Evolutionary conservation across 2,888 invertebrate species (phyloP).

Genomic region (Trissolcus brochymenae): DNA sequence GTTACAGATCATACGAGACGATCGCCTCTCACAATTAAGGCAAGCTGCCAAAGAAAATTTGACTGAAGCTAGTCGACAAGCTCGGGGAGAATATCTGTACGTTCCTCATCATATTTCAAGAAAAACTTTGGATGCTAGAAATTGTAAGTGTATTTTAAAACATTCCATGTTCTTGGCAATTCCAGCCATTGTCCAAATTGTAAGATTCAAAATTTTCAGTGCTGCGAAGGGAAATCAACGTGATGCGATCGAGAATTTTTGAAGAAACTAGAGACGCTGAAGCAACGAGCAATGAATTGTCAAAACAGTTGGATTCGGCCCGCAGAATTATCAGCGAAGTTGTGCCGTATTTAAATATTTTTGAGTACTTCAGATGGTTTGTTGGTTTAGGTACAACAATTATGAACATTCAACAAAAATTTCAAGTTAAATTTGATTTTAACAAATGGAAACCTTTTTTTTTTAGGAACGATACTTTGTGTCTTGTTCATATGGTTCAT

Average conservation of each 20-base stretch:
- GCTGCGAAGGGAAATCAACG: slow-evolving; percentile 80
- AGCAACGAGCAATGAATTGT: slow-evolving; percentile 80
- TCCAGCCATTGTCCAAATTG: neutral
- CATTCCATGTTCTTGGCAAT: neutral
- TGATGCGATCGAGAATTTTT: slow-evolving; percentile 79
- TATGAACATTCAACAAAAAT: neutral
- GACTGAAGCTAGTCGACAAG: slow-evolving; percentile 79
- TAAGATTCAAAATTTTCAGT: slow-evolving; percentile 73
- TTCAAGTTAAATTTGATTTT: neutral
- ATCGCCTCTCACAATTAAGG: slow-evolving; percentile 77
- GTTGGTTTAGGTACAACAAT: slow-evolving; percentile 79
- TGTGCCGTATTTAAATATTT: slow-evolving; percentile 76
- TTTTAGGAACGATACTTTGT: slow-evolving; percentile 65
- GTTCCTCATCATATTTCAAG: slow-evolving; percentile 80
- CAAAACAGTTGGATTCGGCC: slow-evolving; percentile 75
- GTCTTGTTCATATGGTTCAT: slow-evolving; percentile 68
- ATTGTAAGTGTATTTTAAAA: slow-evolving; percentile 77
- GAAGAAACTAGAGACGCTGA: slow-evolving; percentile 80
- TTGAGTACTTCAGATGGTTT: slow-evolving; percentile 83
- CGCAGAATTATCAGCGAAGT: slow-evolving; percentile 63
- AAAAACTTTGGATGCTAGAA: slow-evolving; percentile 79
- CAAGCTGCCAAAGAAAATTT: slow-evolving; percentile 79
- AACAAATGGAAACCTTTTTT: neutral
- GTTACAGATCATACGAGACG: slow-evolving; percentile 78
- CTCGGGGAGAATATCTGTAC: slow-evolving; percentile 79